phyloP scores from a whole-genome alignment of 2,113 vertebrate genomes.

The Lepisosteus osseus region DNA sequence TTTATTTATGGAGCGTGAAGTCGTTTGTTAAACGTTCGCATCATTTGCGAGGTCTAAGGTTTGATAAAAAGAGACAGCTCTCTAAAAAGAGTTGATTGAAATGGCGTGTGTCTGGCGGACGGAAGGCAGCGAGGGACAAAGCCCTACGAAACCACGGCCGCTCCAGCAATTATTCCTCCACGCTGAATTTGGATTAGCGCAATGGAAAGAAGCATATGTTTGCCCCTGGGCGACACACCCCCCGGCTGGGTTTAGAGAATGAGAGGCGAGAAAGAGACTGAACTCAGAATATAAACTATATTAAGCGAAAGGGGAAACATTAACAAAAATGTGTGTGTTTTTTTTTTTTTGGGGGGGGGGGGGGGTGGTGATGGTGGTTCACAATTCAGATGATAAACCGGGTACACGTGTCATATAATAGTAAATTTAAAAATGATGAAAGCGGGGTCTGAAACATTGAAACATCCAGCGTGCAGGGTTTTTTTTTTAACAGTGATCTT shows the following conservation, averaged over 20 bases:
- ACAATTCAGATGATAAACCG: not conserved
- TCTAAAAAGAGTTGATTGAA: constrained; percentile 93
- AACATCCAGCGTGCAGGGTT: no score
- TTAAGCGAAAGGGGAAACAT: constrained; percentile 56
- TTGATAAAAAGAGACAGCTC: constrained; percentile 85
- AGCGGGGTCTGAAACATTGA: no score
- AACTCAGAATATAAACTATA: constrained; percentile 83
- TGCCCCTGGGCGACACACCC: constrained; percentile 96
- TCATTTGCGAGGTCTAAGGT: constrained; percentile 73
- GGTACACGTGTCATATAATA: not conserved
- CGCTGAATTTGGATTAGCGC: constrained; percentile 99
- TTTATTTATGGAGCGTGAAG: constrained; percentile 60
- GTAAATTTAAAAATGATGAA: no score
- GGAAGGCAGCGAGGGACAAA: constrained; percentile 98
- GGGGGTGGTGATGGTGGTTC: no score
- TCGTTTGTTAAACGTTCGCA: constrained; percentile 71
- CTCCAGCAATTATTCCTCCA: constrained; percentile 99
- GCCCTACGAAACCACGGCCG: constrained; percentile 94
- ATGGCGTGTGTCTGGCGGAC: constrained; percentile 98
- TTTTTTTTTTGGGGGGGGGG: not conserved
- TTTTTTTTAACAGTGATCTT: no score
- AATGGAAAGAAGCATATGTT: constrained; percentile 99
- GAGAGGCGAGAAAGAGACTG: constrained; percentile 77
- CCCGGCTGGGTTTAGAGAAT: constrained; percentile 96
- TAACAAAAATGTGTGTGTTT: constrained; percentile 30